These are phyloP conservation scores for Crotalus horridus DNA, from an alignment of 2,113 vertebrate genomes.

Conservation along the genomic window DNA sequence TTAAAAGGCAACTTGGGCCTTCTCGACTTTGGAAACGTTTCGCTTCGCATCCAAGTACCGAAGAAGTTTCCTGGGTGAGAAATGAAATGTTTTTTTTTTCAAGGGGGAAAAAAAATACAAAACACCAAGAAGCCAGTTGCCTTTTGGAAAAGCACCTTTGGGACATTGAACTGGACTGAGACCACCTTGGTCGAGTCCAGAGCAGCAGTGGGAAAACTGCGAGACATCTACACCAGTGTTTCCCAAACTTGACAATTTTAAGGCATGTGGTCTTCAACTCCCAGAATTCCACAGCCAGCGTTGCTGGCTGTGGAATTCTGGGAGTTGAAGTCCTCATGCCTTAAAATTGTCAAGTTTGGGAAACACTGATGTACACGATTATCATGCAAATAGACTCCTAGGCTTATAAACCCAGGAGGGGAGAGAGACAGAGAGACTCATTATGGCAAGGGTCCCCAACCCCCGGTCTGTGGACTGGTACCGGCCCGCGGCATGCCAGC, in stretches of 20 bases:
- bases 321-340: too few relatives aligned
- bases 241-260: too few relatives aligned
- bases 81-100: not conserved
- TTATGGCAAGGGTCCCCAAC: too few relatives aligned
- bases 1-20: not conserved
- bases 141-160: not conserved
- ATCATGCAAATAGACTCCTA: not conserved
- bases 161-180: not conserved
- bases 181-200: not conserved
- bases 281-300: too few relatives aligned
- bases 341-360: too few relatives aligned
- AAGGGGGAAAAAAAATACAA: fast-evolving
- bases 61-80: not conserved
- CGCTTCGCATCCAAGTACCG: not conserved
- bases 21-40: not conserved
- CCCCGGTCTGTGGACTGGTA: too few relatives aligned
- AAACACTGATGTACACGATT: not conserved
- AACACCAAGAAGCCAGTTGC: not conserved
- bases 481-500: too few relatives aligned
- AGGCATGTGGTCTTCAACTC: too few relatives aligned
- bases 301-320: too few relatives aligned
- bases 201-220: not conserved
- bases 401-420: not conserved
- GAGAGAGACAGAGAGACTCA: too few relatives aligned
- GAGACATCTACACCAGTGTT: not conserved